Evolutionary conservation across 2,888 invertebrate species (phyloP), one percentile per base, ranked within the genome.

Genomic region (Holacanthella duospinosa): DNA sequence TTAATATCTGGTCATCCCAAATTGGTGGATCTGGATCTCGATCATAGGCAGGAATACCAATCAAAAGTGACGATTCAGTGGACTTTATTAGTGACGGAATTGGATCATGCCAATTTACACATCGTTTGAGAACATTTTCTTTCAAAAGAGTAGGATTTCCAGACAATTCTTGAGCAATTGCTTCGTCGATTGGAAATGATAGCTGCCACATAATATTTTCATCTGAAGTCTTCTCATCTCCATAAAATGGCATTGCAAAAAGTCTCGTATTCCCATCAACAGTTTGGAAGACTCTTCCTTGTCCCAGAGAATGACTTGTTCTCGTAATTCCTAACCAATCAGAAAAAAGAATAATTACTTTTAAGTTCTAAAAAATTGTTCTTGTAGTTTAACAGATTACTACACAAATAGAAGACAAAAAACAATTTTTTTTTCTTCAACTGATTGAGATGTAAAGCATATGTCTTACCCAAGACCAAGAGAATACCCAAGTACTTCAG

Each of bases 201-300:
- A 48, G 48, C 48, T 48, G 48, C 48, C 48, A 48, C 48, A 48
- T 48, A 16, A 48, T 48, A 48, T 48, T 48, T 21, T 48, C 48
- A 21, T 48, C 19, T n/a, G 48, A 21, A 48, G 4, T 48, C 16
- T 48, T 48, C 48, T 9, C 48, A 48, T 48, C 48, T 48, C 48
- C 48, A 21, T 48, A 48, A 21, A 48, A 48, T n/a, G 48, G 48
- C 48, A 48, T 48, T 48, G 48, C 48, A 48, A 48, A 48, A 4
- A 48, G 21, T 48, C 48, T 48, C 12, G 48, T 48, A 21, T 21
- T 48, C n/a, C 48, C 48, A 48, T 48, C 48, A 9, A 48, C 48
- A 48, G 48, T 48, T 48, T 48, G 48, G n/a, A 48, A 48, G 12
- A 48, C 48, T 16, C 48, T 9, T 21, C n/a, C 48, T 21, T 48